These are phyloP conservation scores for Tetramorium bicarinatum DNA, from an alignment of 2,888 invertebrate species.

Conservation along the genomic window DNA sequence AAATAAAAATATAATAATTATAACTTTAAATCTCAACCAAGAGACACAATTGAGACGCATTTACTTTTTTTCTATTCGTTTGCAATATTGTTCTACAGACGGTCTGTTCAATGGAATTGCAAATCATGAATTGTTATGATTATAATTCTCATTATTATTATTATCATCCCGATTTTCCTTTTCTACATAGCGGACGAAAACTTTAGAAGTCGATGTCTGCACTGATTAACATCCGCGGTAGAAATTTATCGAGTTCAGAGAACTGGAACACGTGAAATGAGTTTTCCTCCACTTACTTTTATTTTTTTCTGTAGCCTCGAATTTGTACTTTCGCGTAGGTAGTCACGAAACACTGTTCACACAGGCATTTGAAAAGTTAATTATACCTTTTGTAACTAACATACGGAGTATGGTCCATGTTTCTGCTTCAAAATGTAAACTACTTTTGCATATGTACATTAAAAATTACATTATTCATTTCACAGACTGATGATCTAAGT, in stretches of 20 bases:
- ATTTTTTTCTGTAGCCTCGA: conserved; percentile 40
- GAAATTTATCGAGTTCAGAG: conserved; percentile 69
- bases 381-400: conserved; percentile 55
- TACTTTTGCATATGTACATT: conserved; percentile 32
- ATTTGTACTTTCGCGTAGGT: conserved; percentile 44
- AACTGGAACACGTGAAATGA: conserved; percentile 70
- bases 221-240: conserved; percentile 68
- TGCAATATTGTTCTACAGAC: neutral
- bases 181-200: conserved; percentile 43
- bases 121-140: conserved; percentile 65
- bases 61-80: conserved; percentile 53
- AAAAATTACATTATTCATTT: conserved; percentile 37
- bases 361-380: conserved; percentile 54
- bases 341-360: conserved; percentile 63
- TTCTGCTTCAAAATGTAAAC: conserved; percentile 46
- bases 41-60: conserved; percentile 58
- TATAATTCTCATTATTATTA: conserved; percentile 55
- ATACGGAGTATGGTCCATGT: conserved; percentile 7
- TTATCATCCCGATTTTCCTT: conserved; percentile 16
- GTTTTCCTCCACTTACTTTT: conserved; percentile 58
- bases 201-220: conserved; percentile 64
- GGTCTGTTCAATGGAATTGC: neutral
- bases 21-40: conserved; percentile 63
- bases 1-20: conserved; percentile 56
- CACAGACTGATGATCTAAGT: conserved; percentile 17